phyloP scores from a whole-genome alignment of 2,797 vertebrate species.

The Sternarchorhynchus goeldii region DNA sequence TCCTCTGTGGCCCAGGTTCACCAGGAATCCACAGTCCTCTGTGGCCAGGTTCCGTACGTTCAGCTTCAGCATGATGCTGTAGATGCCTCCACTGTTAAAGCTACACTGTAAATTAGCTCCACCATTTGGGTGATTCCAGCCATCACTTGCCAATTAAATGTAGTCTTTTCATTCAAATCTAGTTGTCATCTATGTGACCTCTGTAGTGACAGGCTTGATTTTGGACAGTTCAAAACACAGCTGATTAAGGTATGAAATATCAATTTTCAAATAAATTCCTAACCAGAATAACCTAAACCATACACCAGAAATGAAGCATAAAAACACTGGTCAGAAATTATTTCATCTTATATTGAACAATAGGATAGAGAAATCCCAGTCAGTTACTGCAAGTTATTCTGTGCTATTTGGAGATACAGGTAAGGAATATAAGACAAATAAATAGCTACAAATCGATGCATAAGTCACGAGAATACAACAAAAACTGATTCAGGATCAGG shows the following conservation, averaged over 20 bases:
- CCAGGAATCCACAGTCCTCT: conserved; percentile 27
- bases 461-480: background rate
- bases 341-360: background rate
- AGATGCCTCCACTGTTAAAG: conserved; percentile 28
- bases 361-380: background rate
- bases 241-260: background rate
- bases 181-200: conserved; percentile 21
- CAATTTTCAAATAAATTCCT: background rate
- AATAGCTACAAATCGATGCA: background rate
- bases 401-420: no score
- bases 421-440: background rate
- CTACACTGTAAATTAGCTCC: conserved; percentile 34
- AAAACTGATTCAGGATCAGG: background rate
- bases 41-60: conserved; percentile 44
- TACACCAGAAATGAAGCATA: background rate
- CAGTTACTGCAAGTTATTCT: background rate
- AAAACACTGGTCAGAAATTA: background rate
- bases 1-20: conserved; percentile 37
- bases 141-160: conserved; percentile 50
- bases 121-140: conserved; percentile 39
- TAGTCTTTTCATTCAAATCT: conserved; percentile 54
- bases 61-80: conserved; percentile 47
- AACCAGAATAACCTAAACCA: background rate
- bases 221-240: background rate
- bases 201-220: background rate